A percentile compares a stretch with the other conserved stretches of the same genome.
Conservation (phyloP, 1,140 invertebrate genomes). For the Oreohelix idahoensis region DNA sequence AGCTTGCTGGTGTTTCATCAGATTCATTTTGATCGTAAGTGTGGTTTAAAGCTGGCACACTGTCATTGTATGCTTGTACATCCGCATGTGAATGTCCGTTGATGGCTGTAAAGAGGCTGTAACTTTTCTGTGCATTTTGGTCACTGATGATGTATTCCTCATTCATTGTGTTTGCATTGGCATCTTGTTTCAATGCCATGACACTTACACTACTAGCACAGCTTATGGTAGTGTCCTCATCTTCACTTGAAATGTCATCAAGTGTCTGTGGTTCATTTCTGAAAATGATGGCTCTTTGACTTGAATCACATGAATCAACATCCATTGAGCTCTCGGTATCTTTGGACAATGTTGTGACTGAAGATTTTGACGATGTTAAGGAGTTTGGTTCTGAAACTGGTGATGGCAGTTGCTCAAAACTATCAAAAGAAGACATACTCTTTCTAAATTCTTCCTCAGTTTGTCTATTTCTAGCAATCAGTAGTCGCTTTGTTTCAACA, state of each 20-base stretch:
- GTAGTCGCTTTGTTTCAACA: slow-evolving; percentile 68
- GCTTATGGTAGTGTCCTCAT: slow-evolving; percentile 29
- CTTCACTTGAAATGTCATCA: slow-evolving; percentile 15
- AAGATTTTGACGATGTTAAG: slow-evolving; percentile 17
- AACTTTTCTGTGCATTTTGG: neutral
- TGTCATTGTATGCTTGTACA: neutral
- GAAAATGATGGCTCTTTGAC: neutral
- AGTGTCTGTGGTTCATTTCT: neutral
- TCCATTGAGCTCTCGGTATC: slow-evolving; percentile 39
- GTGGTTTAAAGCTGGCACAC: neutral
- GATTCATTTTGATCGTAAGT: neutral
- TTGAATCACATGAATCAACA: slow-evolving; percentile 25
- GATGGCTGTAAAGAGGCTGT: neutral
- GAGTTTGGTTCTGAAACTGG: neutral
- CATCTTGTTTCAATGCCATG: neutral
- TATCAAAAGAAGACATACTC: slow-evolving; percentile 29
- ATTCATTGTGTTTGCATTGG: neutral
- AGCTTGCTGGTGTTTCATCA: neutral
- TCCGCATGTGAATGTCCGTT: neutral
- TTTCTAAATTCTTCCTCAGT: slow-evolving; percentile 32
- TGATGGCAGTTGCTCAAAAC: slow-evolving; percentile 25
- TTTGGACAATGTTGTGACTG: slow-evolving; percentile 5
- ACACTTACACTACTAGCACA: neutral
- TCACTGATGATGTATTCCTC: neutral
- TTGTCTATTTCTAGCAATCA: slow-evolving; percentile 30